Evolutionary conservation across 2,113 vertebrate species (phyloP), one percentile per base, ranked within the genome.

Genomic region (Cyanoramphus novaezelandiae): DNA sequence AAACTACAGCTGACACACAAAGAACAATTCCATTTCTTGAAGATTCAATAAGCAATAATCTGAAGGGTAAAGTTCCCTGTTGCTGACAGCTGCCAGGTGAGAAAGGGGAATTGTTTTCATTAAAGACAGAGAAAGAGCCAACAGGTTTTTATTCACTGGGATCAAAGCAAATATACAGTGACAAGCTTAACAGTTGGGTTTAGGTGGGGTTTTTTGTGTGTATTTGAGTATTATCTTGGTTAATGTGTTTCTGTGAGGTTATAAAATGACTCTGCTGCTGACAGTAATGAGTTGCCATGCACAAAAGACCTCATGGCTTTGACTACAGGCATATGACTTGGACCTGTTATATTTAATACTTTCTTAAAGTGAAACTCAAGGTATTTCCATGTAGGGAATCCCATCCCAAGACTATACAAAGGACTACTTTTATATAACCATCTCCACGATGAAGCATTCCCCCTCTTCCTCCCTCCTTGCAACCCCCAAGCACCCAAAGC

Each of bases 41-140:
- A 76, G 95, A 96, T 97, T 92, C 91, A 96, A 92, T 94, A 96
- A 96, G 76, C 0, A 49, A 91, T 92, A 95, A 96, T 90, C 81
- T 88, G 88, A 93, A 96, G 90, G 82, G 74, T 82, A 52, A 94
- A 69, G 93, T 68, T 95, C 46, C 65, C 79, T 6, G 3, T 8
- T 88, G 84, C 89, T 90, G 95, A 75, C 93, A 97, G 92, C 83
- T 96, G 95, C 83, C 90, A 89, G 68, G 86, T 87, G 93, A 88
- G 91, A 88, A 88, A 67, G 49, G 37, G 41, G 55, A 89, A 94
- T 93, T 88, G 35, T 41, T 96, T 93, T 94, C 85, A 92, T 91
- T 82, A 86, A 87, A 90, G 88, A 86, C 52, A 90, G 17, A 92
- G 37, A 11, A 77, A 70, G 39, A 87, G 82, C 35, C 41, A 63